Percentiles rank a stretch among this genome's conserved stretches.
Evolutionary conservation across 2,113 vertebrate species (phyloP).

Genomic region (Carlito syrichta): DNA sequence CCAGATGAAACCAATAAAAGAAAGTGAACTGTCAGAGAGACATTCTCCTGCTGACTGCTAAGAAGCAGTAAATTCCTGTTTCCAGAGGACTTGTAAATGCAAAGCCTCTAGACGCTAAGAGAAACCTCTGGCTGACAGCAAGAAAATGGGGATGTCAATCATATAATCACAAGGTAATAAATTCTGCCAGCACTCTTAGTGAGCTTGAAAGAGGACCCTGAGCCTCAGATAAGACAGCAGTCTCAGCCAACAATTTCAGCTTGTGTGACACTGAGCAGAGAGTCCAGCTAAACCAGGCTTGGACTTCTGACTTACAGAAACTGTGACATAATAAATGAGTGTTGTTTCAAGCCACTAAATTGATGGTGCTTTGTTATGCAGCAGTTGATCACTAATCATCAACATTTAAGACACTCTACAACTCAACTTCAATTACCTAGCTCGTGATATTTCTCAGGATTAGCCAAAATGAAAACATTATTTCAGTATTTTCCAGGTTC

Average conservation of each 20-base stretch:
- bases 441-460: constrained; percentile 23
- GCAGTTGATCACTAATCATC: not conserved
- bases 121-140: not conserved
- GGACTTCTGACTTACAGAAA: not conserved
- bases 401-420: not conserved
- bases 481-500: not conserved
- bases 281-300: not conserved
- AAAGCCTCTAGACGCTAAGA: not conserved
- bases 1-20: not conserved
- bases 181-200: not conserved
- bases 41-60: not conserved
- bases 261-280: not conserved
- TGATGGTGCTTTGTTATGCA: not conserved
- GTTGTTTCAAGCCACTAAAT: not conserved
- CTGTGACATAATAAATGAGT: not conserved
- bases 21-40: not conserved
- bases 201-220: not conserved
- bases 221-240: not conserved
- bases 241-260: not conserved
- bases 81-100: not conserved
- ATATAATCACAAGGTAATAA: not conserved
- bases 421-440: not conserved
- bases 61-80: not conserved
- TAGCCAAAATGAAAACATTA: not conserved
- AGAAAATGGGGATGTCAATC: not conserved